Evolutionary conservation across 2,797 vertebrate species (phyloP).

Genomic region (Gymnothorax javanicus): DNA sequence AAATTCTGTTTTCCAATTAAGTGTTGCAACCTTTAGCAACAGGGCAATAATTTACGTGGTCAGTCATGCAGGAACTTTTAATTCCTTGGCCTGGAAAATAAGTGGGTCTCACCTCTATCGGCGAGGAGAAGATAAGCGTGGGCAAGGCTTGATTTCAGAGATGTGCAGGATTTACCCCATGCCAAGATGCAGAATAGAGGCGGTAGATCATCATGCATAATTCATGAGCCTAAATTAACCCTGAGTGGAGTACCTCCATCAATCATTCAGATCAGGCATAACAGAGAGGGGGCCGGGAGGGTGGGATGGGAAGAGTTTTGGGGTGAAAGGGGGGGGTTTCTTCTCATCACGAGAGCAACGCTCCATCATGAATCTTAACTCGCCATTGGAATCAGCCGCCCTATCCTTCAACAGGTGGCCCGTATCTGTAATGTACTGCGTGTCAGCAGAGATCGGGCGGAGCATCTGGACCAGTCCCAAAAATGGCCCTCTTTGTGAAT

Average conservation of each 20-base stretch:
- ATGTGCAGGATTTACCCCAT: constrained; percentile 77
- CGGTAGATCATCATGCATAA: constrained; percentile 81
- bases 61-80: constrained; percentile 65
- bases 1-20: constrained; percentile 61
- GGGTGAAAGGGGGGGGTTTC: constrained; percentile 60
- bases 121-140: constrained; percentile 63
- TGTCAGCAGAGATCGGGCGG: constrained; percentile 47
- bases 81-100: constrained; percentile 72
- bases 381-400: constrained; percentile 81
- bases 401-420: constrained; percentile 86
- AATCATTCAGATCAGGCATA: constrained; percentile 86
- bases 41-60: constrained; percentile 80
- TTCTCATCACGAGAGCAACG: constrained; percentile 74
- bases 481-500: constrained; percentile 35
- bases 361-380: constrained; percentile 79
- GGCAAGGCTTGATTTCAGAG: constrained; percentile 61
- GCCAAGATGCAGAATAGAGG: constrained; percentile 79
- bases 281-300: constrained; percentile 73
- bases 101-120: constrained; percentile 56
- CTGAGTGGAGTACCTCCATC: constrained; percentile 87
- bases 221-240: constrained; percentile 91
- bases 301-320: constrained; percentile 65
- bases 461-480: constrained; percentile 8
- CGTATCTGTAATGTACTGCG: constrained; percentile 61
- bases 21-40: constrained; percentile 68